Base-by-base conservation (phyloP, 2,113 vertebrate genomes). In the human region DNA sequence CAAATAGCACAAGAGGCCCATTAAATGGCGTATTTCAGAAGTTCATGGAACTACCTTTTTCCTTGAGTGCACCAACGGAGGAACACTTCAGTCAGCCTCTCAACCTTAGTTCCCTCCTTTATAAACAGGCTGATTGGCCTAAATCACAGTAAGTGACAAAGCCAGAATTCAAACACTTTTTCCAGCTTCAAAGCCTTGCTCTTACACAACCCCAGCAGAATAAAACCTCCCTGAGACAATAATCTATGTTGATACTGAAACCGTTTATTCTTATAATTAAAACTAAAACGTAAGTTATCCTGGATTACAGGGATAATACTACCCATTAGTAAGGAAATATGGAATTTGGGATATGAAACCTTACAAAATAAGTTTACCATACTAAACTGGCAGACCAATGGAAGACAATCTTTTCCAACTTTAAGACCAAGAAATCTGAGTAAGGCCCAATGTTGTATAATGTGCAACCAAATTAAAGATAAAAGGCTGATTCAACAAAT, bases 371-470 rank as follows among this genome's bases (percentile, higher is more conserved):
- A 93, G 68, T 52, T 76, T 66, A 96, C 72, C 25, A 25, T 91
- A 30, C 8, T 52, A 22, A 48, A 97, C 59, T 40, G 22, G 90
- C 61, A 96, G 43, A 92, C 0, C 10, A 40, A 94, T 50, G 6
- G 52, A 98, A 97, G 64, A 83, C 23, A 66, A 91, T 23, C 59
- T 95, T 88, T 89, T 83, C 81, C 20, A 82, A 94, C 13, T n/a
- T 48, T 79, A 43, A 96, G 17, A 97, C 48, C 9, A 72, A 89
- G 23, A 38, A 96, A 95, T 81, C 4, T 80, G 27, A 61, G 32
- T 82, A 73, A 30, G 12, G 35, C 20, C 27, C 64, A 88, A 20
- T 70, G 52, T 7, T 50, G 18, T 18, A 55, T 43, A 72, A 66
- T 16, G 3, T 70, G 50, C 18, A 90, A 32, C 23, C 68, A 85